These are phyloP conservation scores for Plumapathes pennacea DNA, from an alignment of 92 coral and sea anemone species.

Conservation along the genomic window DNA sequence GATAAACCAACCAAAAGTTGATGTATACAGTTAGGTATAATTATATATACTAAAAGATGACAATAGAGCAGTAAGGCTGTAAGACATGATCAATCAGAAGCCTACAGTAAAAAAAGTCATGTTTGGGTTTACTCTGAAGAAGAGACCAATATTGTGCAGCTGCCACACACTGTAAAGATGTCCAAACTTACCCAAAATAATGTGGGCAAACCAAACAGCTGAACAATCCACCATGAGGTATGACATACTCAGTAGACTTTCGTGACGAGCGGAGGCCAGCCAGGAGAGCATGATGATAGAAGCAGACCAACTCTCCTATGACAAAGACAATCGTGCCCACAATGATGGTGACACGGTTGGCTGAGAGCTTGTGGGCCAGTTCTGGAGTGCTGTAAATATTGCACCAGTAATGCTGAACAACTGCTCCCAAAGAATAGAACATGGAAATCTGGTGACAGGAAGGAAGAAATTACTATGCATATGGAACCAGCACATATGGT, in stretches of 20 bases:
- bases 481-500: no score
- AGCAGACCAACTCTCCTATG: constrained; percentile 59
- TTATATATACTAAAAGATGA: no score
- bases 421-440: constrained; percentile 66
- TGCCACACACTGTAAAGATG: background rate
- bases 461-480: no score
- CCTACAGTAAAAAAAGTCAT: no score
- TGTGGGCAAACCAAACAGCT: constrained; percentile 70
- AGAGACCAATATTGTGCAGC: no score
- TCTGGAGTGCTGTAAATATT: constrained; percentile 50
- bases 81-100: no score
- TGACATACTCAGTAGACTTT: constrained; percentile 37
- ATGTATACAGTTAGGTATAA: no score
- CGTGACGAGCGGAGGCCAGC: constrained; percentile 66
- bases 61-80: no score
- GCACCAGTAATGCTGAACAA: constrained; percentile 86
- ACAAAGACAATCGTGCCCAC: constrained; percentile 44
- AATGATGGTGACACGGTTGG: constrained; percentile 33
- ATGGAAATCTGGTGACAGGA: constrained; percentile 24
- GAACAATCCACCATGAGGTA: constrained; percentile 75
- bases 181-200: constrained; percentile 64
- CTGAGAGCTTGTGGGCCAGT: constrained; percentile 44
- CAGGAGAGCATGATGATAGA: constrained; percentile 58
- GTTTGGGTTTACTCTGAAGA: no score
- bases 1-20: no score